Evolutionary conservation across 2,888 invertebrate genomes (phyloP).

Genomic region (Trilocha varians): DNA sequence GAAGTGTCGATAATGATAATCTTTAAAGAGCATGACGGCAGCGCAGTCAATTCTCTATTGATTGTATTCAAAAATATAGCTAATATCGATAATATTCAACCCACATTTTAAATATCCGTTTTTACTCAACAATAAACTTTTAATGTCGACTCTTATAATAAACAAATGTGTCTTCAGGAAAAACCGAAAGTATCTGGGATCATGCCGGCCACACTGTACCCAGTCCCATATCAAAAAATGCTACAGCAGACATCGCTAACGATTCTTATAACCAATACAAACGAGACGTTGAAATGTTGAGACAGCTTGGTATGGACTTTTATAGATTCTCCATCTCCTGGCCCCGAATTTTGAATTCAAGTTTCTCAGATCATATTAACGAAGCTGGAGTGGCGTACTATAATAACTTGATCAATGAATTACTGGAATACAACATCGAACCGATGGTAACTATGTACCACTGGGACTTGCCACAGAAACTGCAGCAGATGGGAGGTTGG

Average conservation of each 20-base stretch:
- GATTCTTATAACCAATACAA: constrained; percentile 75
- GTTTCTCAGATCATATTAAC: constrained; percentile 66
- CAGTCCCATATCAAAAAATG: constrained; percentile 1
- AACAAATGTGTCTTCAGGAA: constrained; percentile 66
- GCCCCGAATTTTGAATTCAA: constrained; percentile 75
- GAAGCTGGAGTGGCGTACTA: constrained; percentile 41
- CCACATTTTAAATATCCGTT: too few relatives aligned
- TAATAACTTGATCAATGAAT: constrained; percentile 63
- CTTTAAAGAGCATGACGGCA: too few relatives aligned
- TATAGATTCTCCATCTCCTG: constrained; percentile 74
- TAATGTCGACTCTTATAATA: too few relatives aligned
- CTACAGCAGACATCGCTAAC: constrained; percentile 73
- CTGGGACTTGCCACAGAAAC: constrained; percentile 61
- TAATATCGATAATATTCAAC: too few relatives aligned
- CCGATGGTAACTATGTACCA: constrained; percentile 72
- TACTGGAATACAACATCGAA: constrained; percentile 70
- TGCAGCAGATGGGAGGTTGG: constrained; percentile 70
- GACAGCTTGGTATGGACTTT: constrained; percentile 60
- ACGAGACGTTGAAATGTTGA: constrained; percentile 70
- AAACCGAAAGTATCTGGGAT: constrained; percentile 71
- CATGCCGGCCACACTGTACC: constrained; percentile 29
- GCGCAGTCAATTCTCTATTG: too few relatives aligned
- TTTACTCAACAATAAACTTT: too few relatives aligned
- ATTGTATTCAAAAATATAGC: too few relatives aligned
- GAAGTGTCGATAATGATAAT: too few relatives aligned